Evolutionary conservation across 2,113 vertebrate species (phyloP).

Genomic region (Genyomyrus donnyi): DNA sequence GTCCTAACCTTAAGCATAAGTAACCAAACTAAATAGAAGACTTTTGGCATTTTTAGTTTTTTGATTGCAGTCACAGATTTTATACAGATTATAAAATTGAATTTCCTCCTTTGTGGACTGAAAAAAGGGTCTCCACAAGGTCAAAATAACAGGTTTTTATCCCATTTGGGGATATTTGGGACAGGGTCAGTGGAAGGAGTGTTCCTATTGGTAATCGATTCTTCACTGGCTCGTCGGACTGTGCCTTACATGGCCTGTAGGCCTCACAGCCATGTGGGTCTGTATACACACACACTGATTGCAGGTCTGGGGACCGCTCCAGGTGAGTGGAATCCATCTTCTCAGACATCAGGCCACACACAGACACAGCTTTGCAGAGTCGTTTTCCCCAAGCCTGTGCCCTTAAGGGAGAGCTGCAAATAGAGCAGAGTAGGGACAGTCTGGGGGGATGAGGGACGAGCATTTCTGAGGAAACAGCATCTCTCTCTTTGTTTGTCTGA

Average conservation of each 20-base stretch:
- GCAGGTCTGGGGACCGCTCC: background rate
- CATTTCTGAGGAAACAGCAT: background rate
- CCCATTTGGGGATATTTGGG: background rate
- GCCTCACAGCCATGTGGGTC: background rate
- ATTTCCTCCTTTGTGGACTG: too few relatives aligned
- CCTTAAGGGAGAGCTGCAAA: background rate
- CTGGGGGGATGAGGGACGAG: background rate
- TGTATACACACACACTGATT: background rate
- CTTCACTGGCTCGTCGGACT: background rate
- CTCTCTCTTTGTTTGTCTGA: background rate
- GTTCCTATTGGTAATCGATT: background rate
- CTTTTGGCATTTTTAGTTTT: too few relatives aligned
- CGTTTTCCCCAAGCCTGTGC: background rate
- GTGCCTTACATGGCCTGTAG: background rate
- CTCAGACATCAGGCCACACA: background rate
- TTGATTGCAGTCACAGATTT: too few relatives aligned
- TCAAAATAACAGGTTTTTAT: too few relatives aligned
- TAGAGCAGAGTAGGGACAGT: background rate
- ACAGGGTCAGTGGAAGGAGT: background rate
- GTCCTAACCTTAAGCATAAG: too few relatives aligned
- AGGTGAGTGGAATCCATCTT: background rate
- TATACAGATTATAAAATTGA: too few relatives aligned
- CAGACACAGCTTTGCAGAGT: background rate
- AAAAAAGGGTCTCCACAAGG: background rate
- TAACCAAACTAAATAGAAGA: too few relatives aligned